phyloP scores from a whole-genome alignment of 2,113 vertebrate genomes.

The Opisthocomus hoazin region DNA sequence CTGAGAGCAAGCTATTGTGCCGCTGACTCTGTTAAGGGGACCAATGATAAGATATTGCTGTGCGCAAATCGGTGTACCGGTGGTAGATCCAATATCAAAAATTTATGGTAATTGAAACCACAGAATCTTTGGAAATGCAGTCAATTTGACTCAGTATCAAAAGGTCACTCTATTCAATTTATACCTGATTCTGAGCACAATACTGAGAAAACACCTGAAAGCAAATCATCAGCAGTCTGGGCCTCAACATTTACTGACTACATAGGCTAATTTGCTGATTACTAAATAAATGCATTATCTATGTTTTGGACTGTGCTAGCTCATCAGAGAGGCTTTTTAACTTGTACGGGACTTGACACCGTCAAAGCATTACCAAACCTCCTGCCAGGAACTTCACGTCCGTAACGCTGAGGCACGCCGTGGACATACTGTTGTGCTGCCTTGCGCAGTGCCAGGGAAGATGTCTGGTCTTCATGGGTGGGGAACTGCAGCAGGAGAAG shows the following conservation, averaged over 20 bases:
- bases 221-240: slow-evolving; percentile 78
- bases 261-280: slow-evolving; percentile 84
- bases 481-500: neutral
- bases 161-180: slow-evolving; percentile 90
- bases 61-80: slow-evolving; percentile 19
- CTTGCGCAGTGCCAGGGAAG: neutral
- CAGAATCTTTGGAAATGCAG: slow-evolving; percentile 84
- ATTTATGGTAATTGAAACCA: slow-evolving; percentile 85
- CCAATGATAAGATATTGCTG: slow-evolving; percentile 51
- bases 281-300: slow-evolving; percentile 82
- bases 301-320: slow-evolving; percentile 2
- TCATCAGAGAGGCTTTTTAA: neutral
- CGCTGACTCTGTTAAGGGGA: slow-evolving; percentile 14
- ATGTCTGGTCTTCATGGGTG: neutral
- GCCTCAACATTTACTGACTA: slow-evolving; percentile 74
- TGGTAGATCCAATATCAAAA: slow-evolving; percentile 71
- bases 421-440: neutral
- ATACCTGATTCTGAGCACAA: slow-evolving; percentile 73
- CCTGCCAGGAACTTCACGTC: neutral
- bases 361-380: slow-evolving; percentile 52
- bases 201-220: slow-evolving; percentile 83
- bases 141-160: slow-evolving; percentile 83
- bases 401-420: neutral
- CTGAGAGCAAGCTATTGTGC: slow-evolving; percentile 3
- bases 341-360: slow-evolving; percentile 57